Percentiles rank a stretch among this genome's conserved stretches.
Evolutionary conservation across 2,797 vertebrate genomes (phyloP).

Genomic region (Intellagama lesueurii): DNA sequence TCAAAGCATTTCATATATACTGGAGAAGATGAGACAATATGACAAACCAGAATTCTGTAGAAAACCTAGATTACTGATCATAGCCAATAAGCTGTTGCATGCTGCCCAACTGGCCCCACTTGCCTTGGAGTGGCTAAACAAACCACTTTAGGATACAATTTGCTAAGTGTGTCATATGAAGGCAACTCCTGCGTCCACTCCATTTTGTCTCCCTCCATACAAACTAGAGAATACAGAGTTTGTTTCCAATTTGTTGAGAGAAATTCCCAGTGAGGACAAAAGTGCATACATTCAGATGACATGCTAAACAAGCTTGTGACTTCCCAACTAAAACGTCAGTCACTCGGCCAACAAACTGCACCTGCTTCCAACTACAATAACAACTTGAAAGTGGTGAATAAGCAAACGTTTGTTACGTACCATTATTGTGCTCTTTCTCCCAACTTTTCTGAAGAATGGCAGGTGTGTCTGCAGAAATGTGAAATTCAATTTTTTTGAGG

Average conservation of each 20-base stretch:
- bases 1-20: background rate
- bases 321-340: background rate
- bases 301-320: background rate
- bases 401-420: slow-evolving; percentile 63
- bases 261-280: background rate
- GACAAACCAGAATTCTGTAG: background rate
- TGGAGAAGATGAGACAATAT: background rate
- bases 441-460: slow-evolving; percentile 76
- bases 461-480: slow-evolving; percentile 87
- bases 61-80: background rate
- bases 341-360: background rate
- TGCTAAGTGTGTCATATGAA: background rate
- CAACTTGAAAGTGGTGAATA: background rate
- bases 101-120: background rate
- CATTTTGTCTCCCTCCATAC: background rate
- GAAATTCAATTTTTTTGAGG: slow-evolving; percentile 93
- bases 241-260: background rate
- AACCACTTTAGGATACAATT: background rate
- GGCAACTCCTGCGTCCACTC: background rate
- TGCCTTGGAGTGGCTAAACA: background rate
- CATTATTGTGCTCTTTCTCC: slow-evolving; percentile 73
- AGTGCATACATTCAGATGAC: background rate
- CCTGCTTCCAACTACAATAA: background rate
- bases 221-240: too few species aligned
- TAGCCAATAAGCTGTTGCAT: background rate